Evolutionary conservation across 64 coral and sea anemone species (phyloP).

Genomic region (Dendrophyllia cribrosa): DNA sequence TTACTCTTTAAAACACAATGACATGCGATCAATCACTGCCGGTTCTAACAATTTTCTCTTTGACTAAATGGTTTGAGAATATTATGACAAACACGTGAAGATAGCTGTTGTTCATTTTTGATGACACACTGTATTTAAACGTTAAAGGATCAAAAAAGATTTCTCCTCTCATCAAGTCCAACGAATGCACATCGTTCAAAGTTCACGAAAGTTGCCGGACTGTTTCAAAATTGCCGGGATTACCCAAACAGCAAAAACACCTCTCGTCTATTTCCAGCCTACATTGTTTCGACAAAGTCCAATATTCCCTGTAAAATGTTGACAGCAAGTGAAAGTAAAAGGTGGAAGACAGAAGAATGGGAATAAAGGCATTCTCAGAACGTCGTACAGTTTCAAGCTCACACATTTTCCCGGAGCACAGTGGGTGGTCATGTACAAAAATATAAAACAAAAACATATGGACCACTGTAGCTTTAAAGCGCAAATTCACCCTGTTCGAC

Average conservation of each 20-base stretch:
- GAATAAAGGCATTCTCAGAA: neutral
- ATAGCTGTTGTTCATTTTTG: neutral
- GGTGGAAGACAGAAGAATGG: too few species aligned
- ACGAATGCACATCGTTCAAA: neutral
- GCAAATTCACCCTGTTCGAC: neutral
- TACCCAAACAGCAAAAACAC: neutral
- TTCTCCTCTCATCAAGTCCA: neutral
- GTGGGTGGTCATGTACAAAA: neutral
- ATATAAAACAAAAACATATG: neutral
- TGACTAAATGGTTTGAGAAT: neutral
- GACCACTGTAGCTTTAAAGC: neutral
- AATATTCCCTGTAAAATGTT: too few species aligned
- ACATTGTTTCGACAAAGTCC: too few species aligned
- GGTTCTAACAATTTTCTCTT: neutral
- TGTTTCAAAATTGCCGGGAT: neutral
- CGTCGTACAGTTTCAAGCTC: neutral
- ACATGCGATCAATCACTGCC: slow-evolving; percentile 29
- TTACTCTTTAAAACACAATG: slow-evolving; percentile 18
- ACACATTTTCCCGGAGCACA: neutral
- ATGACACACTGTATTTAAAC: neutral
- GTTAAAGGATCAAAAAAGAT: neutral
- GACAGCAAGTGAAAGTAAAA: too few species aligned
- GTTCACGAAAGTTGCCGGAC: neutral
- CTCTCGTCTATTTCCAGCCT: too few species aligned
- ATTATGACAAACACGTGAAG: neutral